Conservation (phyloP, 1,140 invertebrate species). For the Bemisia tabaci region DNA sequence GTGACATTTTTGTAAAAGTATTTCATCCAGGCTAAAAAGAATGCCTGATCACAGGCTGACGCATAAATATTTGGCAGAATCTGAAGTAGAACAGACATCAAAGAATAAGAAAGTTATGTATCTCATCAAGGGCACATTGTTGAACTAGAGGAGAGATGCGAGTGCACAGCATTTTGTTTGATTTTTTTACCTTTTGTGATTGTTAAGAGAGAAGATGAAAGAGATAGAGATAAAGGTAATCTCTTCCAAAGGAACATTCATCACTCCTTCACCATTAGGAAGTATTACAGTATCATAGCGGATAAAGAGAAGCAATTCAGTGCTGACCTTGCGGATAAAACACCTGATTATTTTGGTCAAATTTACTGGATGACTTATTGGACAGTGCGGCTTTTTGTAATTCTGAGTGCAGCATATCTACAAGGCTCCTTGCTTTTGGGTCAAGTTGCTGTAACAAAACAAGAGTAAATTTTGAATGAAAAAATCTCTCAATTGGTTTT, state of each 20-base stretch:
- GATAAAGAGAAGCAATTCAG: neutral
- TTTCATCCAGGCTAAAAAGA: too few species aligned
- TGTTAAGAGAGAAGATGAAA: too few species aligned
- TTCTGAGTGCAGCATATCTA: neutral
- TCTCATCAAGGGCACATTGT: neutral
- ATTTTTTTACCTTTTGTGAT: too few species aligned
- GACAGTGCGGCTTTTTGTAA: neutral
- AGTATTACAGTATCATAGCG: neutral
- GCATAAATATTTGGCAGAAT: neutral
- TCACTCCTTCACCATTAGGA: neutral
- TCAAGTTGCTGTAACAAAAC: neutral
- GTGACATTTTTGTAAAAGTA: neutral
- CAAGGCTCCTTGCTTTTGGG: neutral
- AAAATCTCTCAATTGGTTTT: too few species aligned
- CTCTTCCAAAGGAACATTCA: neutral
- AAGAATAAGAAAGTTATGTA: neutral
- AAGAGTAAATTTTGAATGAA: too few species aligned
- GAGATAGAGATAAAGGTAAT: neutral
- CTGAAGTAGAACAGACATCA: neutral
- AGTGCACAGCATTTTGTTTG: too few species aligned
- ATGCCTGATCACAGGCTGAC: neutral
- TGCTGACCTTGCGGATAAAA: neutral
- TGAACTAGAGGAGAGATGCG: too few species aligned
- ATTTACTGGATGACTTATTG: neutral
- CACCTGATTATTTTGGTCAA: neutral